Evolutionary conservation across 1,140 invertebrate genomes (phyloP).

Genomic region (Sinella curviseta): DNA sequence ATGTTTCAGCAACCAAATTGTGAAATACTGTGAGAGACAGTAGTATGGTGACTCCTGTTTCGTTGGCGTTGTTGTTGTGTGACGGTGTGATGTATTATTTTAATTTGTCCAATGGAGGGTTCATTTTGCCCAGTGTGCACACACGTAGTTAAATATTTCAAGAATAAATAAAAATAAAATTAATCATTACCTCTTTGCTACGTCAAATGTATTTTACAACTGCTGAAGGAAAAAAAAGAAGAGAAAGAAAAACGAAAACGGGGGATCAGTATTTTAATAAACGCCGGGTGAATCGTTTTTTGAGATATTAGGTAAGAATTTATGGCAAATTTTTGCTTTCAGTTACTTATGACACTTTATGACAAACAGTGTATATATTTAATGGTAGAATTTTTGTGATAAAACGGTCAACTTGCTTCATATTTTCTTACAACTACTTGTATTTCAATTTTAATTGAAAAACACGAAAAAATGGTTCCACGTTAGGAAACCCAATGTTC

Average conservation of each 20-base stretch:
- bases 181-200: neutral
- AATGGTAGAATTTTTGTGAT: neutral
- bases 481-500: neutral
- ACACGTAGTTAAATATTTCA: neutral
- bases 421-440: neutral
- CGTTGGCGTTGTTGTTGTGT: neutral
- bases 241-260: too few species aligned
- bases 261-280: too few species aligned
- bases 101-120: neutral
- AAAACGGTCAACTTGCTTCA: constrained; percentile 37
- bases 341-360: too few species aligned
- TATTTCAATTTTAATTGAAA: neutral
- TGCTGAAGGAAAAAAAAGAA: too few species aligned
- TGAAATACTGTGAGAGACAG: constrained; percentile 71
- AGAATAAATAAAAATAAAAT: neutral
- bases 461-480: neutral
- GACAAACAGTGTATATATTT: too few species aligned
- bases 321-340: too few species aligned
- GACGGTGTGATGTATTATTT: neutral
- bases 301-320: too few species aligned
- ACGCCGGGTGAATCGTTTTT: too few species aligned
- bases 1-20: constrained; percentile 60
- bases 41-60: constrained; percentile 68
- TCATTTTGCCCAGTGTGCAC: neutral
- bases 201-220: too few species aligned